These are phyloP conservation scores for Perizoma flavofasciatum DNA, from an alignment of 2,888 invertebrate species.

Conservation along the genomic window DNA sequence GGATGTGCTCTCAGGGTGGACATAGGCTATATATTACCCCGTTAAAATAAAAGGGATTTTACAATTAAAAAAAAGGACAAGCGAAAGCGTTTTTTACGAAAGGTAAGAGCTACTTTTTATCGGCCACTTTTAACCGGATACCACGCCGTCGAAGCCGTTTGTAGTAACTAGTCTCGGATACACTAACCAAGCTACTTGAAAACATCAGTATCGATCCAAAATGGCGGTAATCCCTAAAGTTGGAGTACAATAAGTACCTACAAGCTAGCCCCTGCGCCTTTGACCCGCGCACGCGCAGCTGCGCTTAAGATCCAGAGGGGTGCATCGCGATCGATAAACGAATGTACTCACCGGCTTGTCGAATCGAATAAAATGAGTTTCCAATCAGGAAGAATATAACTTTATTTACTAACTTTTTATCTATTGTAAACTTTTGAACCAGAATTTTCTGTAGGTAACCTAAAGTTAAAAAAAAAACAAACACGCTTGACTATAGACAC, in stretches of 20 bases:
- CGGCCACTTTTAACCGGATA: no score
- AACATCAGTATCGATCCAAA: slow-evolving; percentile 53
- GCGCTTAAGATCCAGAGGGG: slow-evolving; percentile 72
- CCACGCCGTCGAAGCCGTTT: no score
- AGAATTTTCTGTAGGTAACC: no score
- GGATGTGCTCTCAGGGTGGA: no score
- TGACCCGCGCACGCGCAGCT: slow-evolving; percentile 80
- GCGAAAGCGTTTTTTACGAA: no score
- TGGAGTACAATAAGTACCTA: slow-evolving; percentile 54
- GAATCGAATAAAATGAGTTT: slow-evolving; percentile 38
- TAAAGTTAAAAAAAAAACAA: no score
- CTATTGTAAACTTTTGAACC: no score
- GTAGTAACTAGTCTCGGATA: neutral
- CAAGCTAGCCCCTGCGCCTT: slow-evolving; percentile 66
- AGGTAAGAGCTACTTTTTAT: no score
- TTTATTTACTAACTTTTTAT: neutral
- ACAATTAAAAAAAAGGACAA: no score
- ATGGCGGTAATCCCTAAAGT: slow-evolving; percentile 65
- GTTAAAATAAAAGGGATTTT: no score
- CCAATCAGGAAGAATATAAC: slow-evolving; percentile 21
- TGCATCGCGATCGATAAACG: slow-evolving; percentile 70
- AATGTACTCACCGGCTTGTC: slow-evolving; percentile 34
- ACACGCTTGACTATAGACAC: no score
- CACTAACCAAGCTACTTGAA: slow-evolving; percentile 8
- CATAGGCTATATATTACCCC: no score